These are phyloP conservation scores for Bambusicola thoracicus DNA, from an alignment of 2,113 vertebrate species.

Conservation along the genomic window DNA sequence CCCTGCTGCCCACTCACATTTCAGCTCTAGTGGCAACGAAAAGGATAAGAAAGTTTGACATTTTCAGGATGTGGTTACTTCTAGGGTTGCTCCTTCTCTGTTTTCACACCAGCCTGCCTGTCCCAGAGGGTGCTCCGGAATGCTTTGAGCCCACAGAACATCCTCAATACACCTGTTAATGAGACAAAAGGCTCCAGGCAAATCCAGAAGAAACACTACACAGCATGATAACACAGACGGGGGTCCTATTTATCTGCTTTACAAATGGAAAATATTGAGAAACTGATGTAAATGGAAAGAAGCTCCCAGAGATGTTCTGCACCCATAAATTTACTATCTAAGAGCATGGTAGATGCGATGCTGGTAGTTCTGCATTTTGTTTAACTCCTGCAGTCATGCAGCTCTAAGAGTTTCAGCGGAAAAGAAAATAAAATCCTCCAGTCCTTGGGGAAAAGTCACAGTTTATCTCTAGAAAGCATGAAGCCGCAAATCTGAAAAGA, in stretches of 20 bases:
- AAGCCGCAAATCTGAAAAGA: constrained; percentile 68
- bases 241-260: neutral
- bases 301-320: neutral
- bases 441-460: constrained; percentile 68
- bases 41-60: neutral
- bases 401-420: constrained; percentile 24
- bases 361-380: constrained; percentile 10
- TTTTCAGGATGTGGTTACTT: neutral
- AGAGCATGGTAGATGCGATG: constrained; percentile 13
- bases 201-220: neutral
- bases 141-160: neutral
- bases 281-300: neutral
- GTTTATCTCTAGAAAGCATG: constrained; percentile 75
- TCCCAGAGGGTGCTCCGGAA: neutral
- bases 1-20: accelerated
- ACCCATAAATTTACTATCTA: constrained; percentile 23
- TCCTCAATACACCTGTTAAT: neutral
- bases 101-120: neutral
- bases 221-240: neutral
- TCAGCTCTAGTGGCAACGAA: neutral
- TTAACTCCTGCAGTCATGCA: constrained; percentile 31
- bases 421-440: constrained; percentile 65
- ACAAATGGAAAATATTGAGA: neutral
- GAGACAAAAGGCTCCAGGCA: neutral
- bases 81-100: neutral